phyloP scores from a whole-genome alignment of 2,797 vertebrate genomes.

The Ataeniobius toweri region DNA sequence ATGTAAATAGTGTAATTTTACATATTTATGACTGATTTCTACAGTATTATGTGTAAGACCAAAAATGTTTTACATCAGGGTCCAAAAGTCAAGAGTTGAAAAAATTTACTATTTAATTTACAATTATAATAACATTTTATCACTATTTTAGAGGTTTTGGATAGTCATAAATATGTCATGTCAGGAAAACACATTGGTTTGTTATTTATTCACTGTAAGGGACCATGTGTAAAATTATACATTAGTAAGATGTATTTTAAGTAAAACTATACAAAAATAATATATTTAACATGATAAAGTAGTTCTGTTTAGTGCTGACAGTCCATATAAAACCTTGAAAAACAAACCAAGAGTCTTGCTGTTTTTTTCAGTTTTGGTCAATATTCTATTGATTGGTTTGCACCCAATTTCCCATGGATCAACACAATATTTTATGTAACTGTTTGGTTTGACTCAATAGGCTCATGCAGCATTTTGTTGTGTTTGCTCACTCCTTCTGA shows the following conservation, averaged over 20 bases:
- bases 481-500: constrained; percentile 20
- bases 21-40: not conserved
- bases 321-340: constrained; percentile 21
- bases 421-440: constrained; percentile 68
- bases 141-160: not conserved
- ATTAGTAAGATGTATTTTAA: not conserved
- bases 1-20: not conserved
- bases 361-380: constrained; percentile 32
- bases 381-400: constrained; percentile 58
- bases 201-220: not conserved
- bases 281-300: not conserved
- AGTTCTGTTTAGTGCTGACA: constrained; percentile 9
- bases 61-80: not conserved
- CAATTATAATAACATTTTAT: not conserved
- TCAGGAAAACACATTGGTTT: not conserved
- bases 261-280: not conserved
- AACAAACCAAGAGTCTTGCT: constrained; percentile 34
- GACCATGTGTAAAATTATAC: not conserved
- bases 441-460: constrained; percentile 31
- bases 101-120: not conserved
- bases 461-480: constrained; percentile 29
- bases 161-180: not conserved
- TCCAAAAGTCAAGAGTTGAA: not conserved
- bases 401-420: constrained; percentile 63
- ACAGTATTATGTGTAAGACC: not conserved